phyloP scores from a whole-genome alignment of 2,888 invertebrate genomes.

The Uloborus plumipes region DNA sequence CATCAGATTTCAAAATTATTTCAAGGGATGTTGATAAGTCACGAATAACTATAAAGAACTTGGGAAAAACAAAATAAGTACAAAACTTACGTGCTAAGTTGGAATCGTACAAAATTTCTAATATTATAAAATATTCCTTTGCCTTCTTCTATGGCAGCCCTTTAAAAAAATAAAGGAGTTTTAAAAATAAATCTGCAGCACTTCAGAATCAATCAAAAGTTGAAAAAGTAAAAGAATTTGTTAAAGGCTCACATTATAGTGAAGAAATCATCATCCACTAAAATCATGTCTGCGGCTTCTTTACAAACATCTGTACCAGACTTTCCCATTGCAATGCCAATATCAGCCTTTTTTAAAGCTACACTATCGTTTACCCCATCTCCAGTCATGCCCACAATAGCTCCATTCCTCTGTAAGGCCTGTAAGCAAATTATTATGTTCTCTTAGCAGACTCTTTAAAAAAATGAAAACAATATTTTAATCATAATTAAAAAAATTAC shows the following conservation, averaged over 20 bases:
- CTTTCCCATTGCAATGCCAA: slow-evolving; percentile 95
- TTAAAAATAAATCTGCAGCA: slow-evolving; percentile 65
- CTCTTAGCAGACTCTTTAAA: background rate
- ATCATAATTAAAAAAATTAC: background rate
- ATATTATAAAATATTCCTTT: slow-evolving; percentile 99
- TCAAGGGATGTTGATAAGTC: too few relatives aligned
- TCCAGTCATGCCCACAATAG: slow-evolving; percentile 99
- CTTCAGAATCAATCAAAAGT: background rate
- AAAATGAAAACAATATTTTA: slow-evolving; percentile 2
- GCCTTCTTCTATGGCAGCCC: slow-evolving; percentile 96
- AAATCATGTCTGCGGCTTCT: slow-evolving; percentile 99
- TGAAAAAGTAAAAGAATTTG: background rate
- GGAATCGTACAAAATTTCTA: slow-evolving; percentile 98
- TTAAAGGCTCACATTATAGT: slow-evolving; percentile 87
- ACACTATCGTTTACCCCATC: slow-evolving; percentile 99
- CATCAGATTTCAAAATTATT: too few relatives aligned
- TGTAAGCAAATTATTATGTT: slow-evolving; percentile 67
- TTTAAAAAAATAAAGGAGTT: slow-evolving; percentile 67
- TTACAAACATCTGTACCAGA: slow-evolving; percentile 98
- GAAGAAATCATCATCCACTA: slow-evolving; percentile 97
- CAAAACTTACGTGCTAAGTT: slow-evolving; percentile 84
- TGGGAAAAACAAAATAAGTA: background rate
- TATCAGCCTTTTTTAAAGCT: slow-evolving; percentile 96
- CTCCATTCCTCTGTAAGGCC: slow-evolving; percentile 90
- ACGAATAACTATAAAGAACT: too few relatives aligned